Conservation (phyloP, 2,797 vertebrate species). For the Pygocentrus nattereri region DNA sequence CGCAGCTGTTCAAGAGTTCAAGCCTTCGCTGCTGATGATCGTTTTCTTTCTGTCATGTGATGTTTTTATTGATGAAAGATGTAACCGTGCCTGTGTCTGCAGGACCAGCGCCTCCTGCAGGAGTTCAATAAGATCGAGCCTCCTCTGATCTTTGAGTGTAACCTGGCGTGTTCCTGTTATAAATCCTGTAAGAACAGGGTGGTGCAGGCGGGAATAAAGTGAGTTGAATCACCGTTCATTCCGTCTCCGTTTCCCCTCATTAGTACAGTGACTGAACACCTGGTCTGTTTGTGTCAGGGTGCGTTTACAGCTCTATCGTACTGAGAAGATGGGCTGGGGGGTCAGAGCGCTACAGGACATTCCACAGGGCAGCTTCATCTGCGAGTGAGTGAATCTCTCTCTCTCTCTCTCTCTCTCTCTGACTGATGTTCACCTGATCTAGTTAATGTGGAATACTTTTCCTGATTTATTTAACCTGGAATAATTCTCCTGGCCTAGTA, state of each 20-base stretch:
- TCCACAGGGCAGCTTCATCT: constrained; percentile 93
- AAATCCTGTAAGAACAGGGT: constrained; percentile 92
- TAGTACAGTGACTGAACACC: too few relatives aligned
- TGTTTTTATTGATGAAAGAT: too few relatives aligned
- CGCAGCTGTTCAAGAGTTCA: too few relatives aligned
- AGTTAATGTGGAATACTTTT: too few relatives aligned
- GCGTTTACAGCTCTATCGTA: constrained; percentile 91
- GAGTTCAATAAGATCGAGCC: constrained; percentile 96
- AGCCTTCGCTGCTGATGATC: too few relatives aligned
- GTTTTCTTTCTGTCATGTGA: too few relatives aligned
- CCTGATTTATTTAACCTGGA: too few relatives aligned
- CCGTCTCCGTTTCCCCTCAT: not conserved
- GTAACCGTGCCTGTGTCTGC: not conserved
- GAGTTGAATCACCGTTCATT: constrained; percentile 38
- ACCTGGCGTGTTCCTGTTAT: constrained; percentile 92
- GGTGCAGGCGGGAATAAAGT: constrained; percentile 93
- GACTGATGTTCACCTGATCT: too few relatives aligned
- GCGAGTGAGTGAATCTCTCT: constrained; percentile 80
- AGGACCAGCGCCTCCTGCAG: constrained; percentile 92
- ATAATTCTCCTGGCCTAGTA: too few relatives aligned
- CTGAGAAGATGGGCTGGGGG: constrained; percentile 95
- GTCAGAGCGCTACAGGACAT: constrained; percentile 91
- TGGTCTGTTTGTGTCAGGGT: constrained; percentile 75
- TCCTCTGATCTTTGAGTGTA: constrained; percentile 94
- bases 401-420: not conserved